Evolutionary conservation across 2,797 vertebrate species (phyloP).

Genomic region (Spondyliosoma cantharus): DNA sequence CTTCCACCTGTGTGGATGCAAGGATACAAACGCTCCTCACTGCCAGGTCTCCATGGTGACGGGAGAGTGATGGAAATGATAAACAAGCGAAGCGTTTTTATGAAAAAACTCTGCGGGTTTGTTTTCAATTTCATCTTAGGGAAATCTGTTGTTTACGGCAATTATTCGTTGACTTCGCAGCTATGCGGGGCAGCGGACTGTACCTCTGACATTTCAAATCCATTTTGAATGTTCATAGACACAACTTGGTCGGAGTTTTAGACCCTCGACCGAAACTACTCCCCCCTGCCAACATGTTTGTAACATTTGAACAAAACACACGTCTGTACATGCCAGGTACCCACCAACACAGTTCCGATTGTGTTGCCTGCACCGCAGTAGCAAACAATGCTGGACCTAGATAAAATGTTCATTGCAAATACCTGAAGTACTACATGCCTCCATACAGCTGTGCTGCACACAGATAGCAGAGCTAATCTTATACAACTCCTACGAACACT

Average conservation of each 20-base stretch:
- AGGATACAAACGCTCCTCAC: constrained; percentile 49
- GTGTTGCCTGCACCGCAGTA: constrained; percentile 25
- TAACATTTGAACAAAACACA: constrained; percentile 21
- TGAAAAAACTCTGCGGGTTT: constrained; percentile 26
- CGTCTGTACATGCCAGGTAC: constrained; percentile 22
- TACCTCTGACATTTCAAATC: constrained; percentile 9
- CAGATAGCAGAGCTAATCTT: constrained; percentile 38
- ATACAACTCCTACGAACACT: constrained; percentile 22
- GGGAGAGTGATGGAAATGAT: constrained; percentile 44
- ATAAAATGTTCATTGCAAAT: constrained; percentile 13
- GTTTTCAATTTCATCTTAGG: constrained; percentile 37
- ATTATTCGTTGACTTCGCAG: constrained; percentile 18
- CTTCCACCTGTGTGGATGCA: constrained; percentile 58
- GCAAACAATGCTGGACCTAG: constrained; percentile 9
- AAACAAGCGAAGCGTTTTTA: constrained; percentile 36
- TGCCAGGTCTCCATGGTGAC: constrained; percentile 61
- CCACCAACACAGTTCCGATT: constrained; percentile 30
- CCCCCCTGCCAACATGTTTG: constrained; percentile 26
- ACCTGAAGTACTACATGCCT: constrained; percentile 2
- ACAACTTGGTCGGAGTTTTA: constrained; percentile 23
- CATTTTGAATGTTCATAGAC: background rate
- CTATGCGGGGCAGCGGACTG: background rate
- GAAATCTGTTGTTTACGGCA: constrained; percentile 39
- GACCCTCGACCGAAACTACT: constrained; percentile 37
- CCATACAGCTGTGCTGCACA: constrained; percentile 30